Conservation (phyloP, 2,797 vertebrate genomes). For the Channa striata region DNA sequence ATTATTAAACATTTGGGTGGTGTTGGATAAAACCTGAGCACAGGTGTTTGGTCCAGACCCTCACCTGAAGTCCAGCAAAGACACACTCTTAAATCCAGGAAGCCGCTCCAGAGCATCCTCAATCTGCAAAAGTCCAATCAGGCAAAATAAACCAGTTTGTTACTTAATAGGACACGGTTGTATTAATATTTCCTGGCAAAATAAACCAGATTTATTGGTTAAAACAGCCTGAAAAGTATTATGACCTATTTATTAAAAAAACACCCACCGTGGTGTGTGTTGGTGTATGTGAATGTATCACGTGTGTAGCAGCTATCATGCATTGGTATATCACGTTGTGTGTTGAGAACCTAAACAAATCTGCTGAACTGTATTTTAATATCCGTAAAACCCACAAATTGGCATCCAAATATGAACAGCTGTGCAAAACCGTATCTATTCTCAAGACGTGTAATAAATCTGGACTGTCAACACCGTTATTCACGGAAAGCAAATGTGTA, state of each 20-base stretch:
- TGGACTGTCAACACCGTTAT: constrained; percentile 30
- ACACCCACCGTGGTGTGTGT: not conserved
- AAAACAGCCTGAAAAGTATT: constrained; percentile 15
- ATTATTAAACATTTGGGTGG: too few relatives aligned
- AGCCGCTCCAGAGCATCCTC: constrained; percentile 87
- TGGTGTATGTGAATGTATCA: constrained; percentile 7
- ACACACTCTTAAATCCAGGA: constrained; percentile 90
- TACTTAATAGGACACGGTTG: not conserved
- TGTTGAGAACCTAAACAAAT: constrained; percentile 1
- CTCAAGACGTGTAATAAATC: constrained; percentile 37
- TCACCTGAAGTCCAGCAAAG: constrained; percentile 91
- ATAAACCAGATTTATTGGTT: constrained; percentile 16
- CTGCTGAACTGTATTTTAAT: constrained; percentile 23
- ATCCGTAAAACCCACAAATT: constrained; percentile 43
- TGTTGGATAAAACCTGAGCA: not conserved
- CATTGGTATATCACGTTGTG: not conserved
- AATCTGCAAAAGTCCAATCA: constrained; percentile 82
- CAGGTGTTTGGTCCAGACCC: constrained; percentile 1
- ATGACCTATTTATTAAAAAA: not conserved
- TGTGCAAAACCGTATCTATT: constrained; percentile 27
- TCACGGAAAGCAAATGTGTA: constrained; percentile 16
- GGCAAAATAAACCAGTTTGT: constrained; percentile 17
- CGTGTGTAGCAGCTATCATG: constrained; percentile 18
- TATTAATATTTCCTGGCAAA: constrained; percentile 22
- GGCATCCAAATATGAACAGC: constrained; percentile 12